These are phyloP conservation scores for Acrocera orbiculus DNA, from an alignment of 2,888 invertebrate species.

Conservation along the genomic window DNA sequence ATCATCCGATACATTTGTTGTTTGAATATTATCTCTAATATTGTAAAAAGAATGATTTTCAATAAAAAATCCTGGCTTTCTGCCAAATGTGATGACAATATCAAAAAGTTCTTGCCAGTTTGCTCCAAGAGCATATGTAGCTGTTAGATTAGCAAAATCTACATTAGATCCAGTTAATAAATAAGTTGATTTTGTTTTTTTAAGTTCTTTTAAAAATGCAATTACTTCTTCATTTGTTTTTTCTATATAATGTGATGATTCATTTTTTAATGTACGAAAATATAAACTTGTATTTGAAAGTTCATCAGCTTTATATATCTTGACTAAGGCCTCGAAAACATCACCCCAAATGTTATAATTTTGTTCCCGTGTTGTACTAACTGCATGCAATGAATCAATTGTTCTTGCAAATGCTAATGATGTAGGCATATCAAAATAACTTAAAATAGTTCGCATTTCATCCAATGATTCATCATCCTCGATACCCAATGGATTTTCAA, in stretches of 20 bases:
- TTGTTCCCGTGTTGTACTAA: slow-evolving; percentile 16
- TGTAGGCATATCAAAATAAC: slow-evolving; percentile 55
- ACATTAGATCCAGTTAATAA: slow-evolving; percentile 54
- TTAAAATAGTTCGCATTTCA: slow-evolving; percentile 44
- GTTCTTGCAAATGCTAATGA: slow-evolving; percentile 46
- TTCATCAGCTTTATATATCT: slow-evolving; percentile 42
- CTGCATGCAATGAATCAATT: slow-evolving; percentile 44
- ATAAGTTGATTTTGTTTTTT: slow-evolving; percentile 39
- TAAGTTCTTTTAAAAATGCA: slow-evolving; percentile 41
- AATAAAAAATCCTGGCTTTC: slow-evolving; percentile 58
- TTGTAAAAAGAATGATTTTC: slow-evolving; percentile 36
- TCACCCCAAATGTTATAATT: slow-evolving; percentile 46
- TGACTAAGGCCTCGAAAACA: slow-evolving; percentile 39
- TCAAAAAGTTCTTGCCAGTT: slow-evolving; percentile 49
- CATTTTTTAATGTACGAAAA: slow-evolving; percentile 39
- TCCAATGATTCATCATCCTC: slow-evolving; percentile 45
- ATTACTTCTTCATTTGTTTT: slow-evolving; percentile 35
- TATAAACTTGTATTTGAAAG: slow-evolving; percentile 41
- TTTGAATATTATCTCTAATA: slow-evolving; percentile 31
- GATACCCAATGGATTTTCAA: slow-evolving; percentile 35
- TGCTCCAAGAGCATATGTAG: slow-evolving; percentile 42
- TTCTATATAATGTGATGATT: slow-evolving; percentile 41
- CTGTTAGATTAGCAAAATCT: slow-evolving; percentile 49
- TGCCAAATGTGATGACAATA: slow-evolving; percentile 45
- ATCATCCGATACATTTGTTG: too few relatives aligned